Percentiles rank a stretch among this genome's conserved stretches.
These are phyloP conservation scores for Nannospalax galili DNA, from an alignment of 2,113 vertebrate genomes.

Conservation along the genomic window DNA sequence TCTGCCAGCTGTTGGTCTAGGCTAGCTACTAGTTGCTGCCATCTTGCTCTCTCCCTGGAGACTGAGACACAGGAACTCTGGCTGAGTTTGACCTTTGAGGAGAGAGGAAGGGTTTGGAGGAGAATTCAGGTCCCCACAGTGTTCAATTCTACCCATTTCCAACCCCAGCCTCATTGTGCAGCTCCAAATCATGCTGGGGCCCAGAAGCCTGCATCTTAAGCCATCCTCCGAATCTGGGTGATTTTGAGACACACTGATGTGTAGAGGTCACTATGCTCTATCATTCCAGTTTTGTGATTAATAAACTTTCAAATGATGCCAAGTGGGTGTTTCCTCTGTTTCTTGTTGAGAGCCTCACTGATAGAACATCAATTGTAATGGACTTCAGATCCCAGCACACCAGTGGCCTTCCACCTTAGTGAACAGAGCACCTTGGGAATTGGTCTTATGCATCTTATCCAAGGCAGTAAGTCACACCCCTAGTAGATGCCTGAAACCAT, in stretches of 20 bases:
- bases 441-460: background rate
- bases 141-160: background rate
- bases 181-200: no score
- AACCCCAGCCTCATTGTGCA: background rate
- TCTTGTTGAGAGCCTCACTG: background rate
- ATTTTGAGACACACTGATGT: background rate
- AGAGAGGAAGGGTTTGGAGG: background rate
- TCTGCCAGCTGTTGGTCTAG: background rate
- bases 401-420: background rate
- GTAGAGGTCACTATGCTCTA: background rate
- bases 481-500: no score
- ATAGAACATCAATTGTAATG: background rate
- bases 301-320: background rate
- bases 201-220: background rate
- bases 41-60: background rate
- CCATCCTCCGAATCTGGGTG: background rate
- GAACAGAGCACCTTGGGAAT: background rate
- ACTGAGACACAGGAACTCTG: background rate
- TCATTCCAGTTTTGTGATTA: background rate
- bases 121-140: no score
- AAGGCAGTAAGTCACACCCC: background rate
- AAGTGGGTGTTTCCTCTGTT: background rate
- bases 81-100: background rate
- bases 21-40: rapidly evolving
- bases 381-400: background rate